Evolutionary conservation across 2,113 vertebrate species (phyloP).

Genomic region (Gallinago paraguaiae): DNA sequence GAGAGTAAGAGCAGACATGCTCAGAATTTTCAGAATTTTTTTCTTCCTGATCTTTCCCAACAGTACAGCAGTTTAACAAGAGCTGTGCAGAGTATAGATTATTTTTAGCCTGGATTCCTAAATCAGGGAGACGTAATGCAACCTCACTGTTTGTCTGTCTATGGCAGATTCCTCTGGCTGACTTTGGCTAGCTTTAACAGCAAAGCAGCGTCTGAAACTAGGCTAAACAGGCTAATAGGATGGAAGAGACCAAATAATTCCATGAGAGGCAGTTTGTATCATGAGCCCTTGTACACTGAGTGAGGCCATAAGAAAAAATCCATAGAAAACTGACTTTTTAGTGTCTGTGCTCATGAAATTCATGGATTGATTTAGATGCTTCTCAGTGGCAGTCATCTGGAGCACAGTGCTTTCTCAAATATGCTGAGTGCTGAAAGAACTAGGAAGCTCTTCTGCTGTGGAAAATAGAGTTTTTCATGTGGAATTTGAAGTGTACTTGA

Average conservation of each 20-base stretch:
- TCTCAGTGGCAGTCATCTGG: neutral
- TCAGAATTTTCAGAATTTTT: conserved; percentile 13
- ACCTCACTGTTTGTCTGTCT: neutral
- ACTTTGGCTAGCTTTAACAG: neutral
- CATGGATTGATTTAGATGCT: neutral
- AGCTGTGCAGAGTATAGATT: neutral
- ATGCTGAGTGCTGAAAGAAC: neutral
- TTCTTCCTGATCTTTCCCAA: neutral
- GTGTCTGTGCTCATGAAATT: neutral
- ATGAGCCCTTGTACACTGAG: neutral
- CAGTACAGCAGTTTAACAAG: neutral
- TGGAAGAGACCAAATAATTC: neutral
- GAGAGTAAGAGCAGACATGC: neutral
- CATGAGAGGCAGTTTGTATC: neutral
- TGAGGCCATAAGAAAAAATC: neutral
- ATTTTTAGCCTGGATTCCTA: neutral
- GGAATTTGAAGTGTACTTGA: neutral
- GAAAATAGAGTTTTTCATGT: neutral
- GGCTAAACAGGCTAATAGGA: neutral
- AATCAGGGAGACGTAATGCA: neutral
- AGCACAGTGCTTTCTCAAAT: neutral
- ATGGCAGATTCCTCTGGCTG: neutral
- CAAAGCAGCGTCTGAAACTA: neutral
- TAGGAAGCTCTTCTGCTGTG: neutral
- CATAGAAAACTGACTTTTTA: neutral